phyloP scores from a whole-genome alignment of 2,113 vertebrate species.

The Centropus bengalensis region DNA sequence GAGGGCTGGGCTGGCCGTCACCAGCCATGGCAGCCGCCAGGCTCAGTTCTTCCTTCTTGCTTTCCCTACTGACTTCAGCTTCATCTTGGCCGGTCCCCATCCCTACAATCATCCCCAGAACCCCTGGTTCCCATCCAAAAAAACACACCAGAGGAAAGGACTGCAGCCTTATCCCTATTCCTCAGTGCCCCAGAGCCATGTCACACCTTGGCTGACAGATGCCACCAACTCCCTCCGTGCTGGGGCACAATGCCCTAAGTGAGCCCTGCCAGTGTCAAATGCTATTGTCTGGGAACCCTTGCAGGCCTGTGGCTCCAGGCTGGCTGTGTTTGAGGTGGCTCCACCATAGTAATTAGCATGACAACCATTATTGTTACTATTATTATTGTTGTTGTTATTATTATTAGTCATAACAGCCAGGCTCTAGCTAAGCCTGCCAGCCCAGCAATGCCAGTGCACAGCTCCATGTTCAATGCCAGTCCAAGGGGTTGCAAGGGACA shows the following conservation, averaged over 20 bases:
- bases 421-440: neutral
- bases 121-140: neutral
- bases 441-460: neutral
- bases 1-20: neutral
- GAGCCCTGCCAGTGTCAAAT: neutral
- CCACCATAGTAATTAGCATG: constrained; percentile 30
- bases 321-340: neutral
- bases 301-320: neutral
- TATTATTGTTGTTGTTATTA: neutral
- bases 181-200: rapidly evolving
- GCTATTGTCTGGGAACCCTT: neutral
- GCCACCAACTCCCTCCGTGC: neutral
- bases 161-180: neutral
- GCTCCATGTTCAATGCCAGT: neutral
- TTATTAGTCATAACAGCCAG: constrained; percentile 7
- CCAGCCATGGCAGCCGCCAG: neutral
- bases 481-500: neutral
- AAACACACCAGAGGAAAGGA: neutral
- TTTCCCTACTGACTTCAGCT: neutral
- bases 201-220: neutral
- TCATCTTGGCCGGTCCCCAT: neutral
- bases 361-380: constrained; percentile 6
- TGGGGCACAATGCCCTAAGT: neutral
- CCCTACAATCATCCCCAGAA: rapidly evolving
- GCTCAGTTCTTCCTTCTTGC: neutral